A percentile compares a stretch with the other conserved stretches of the same genome.
Conservation (phyloP, 2,113 vertebrate species). For the Campylomormyrus tamandua region DNA sequence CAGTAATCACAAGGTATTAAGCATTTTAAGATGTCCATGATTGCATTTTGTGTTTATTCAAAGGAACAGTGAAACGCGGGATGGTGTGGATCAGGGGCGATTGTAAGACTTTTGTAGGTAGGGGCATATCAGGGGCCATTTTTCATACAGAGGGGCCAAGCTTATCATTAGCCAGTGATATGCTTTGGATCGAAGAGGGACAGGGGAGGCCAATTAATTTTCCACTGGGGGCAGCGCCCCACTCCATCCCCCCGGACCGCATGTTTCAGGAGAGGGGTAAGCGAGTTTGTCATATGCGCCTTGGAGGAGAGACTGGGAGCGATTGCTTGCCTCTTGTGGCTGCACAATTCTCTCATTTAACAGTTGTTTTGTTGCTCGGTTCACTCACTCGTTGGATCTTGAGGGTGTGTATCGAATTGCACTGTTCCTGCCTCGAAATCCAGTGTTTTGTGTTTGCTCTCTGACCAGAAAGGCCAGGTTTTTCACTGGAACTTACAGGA, state of each 20-base stretch:
- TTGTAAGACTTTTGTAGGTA: background rate
- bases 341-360: background rate
- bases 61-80: background rate
- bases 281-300: background rate
- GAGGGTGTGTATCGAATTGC: background rate
- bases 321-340: background rate
- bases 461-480: background rate
- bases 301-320: background rate
- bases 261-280: background rate
- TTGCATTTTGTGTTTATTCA: background rate
- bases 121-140: background rate
- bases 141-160: background rate
- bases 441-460: background rate
- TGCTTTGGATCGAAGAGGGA: background rate
- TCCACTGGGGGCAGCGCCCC: background rate
- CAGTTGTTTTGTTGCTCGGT: background rate
- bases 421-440: background rate
- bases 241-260: background rate
- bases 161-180: background rate
- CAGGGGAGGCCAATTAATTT: background rate
- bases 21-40: background rate
- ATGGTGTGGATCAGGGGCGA: background rate
- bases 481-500: background rate
- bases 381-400: background rate
- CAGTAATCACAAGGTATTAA: background rate